These are phyloP conservation scores for Menidia beryllina DNA, from an alignment of 2,113 vertebrate species.

Conservation along the genomic window DNA sequence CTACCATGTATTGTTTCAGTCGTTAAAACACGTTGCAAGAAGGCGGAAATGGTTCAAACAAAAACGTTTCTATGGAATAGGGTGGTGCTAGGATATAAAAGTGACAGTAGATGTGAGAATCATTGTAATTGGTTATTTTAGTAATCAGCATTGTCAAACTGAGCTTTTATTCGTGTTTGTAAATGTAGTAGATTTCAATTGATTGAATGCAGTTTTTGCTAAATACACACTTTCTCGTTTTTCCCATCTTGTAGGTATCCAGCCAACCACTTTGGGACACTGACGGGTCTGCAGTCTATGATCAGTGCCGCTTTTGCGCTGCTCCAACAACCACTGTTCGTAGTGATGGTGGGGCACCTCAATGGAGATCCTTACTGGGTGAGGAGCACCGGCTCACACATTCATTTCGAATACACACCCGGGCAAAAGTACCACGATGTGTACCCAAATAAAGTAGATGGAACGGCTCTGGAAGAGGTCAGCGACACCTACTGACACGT, in stretches of 20 bases:
- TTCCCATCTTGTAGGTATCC: slow-evolving; percentile 81
- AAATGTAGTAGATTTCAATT: no score
- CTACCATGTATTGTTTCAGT: no score
- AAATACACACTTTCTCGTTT: neutral
- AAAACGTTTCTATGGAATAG: no score
- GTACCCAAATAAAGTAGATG: neutral
- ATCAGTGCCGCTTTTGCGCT: slow-evolving; percentile 87
- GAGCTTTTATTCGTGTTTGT: no score
- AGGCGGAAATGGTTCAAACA: no score
- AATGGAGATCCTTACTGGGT: slow-evolving; percentile 88
- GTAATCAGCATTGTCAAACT: no score
- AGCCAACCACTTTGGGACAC: slow-evolving; percentile 87
- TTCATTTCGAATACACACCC: neutral
- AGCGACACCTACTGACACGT: slow-evolving; percentile 8
- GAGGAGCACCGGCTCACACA: slow-evolving; percentile 45
- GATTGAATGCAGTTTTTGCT: no score
- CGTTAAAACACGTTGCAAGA: no score
- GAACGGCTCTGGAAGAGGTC: neutral
- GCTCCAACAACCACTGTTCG: slow-evolving; percentile 88
- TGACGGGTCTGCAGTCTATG: slow-evolving; percentile 89
- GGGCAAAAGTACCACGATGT: neutral
- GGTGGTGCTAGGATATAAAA: no score
- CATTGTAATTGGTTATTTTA: no score
- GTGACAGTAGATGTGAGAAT: no score
- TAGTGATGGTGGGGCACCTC: slow-evolving; percentile 83